Evolutionary conservation across 2,888 invertebrate genomes (phyloP).

Genomic region (Cheilosia vulpina): DNA sequence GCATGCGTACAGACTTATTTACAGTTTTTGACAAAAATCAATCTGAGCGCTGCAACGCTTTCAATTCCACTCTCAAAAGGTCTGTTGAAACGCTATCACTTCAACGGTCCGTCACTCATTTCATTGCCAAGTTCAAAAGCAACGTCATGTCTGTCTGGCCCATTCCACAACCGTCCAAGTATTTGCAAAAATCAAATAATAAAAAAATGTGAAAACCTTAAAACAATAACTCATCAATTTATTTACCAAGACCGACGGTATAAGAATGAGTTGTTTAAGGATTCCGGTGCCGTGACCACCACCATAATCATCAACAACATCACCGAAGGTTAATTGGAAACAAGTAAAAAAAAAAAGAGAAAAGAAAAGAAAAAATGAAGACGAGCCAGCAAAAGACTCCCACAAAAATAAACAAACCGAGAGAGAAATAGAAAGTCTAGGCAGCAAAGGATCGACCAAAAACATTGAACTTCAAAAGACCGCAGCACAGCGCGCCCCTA

Average conservation of each 20-base stretch:
- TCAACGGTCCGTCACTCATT: not conserved
- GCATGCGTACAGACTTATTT: too few relatives aligned
- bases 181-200: not conserved
- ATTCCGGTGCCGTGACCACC: constrained; percentile 55
- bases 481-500: constrained; percentile 56
- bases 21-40: not conserved
- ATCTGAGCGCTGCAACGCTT: too few relatives aligned
- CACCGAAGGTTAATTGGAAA: constrained; percentile 70
- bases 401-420: constrained; percentile 34
- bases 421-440: constrained; percentile 28
- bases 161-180: not conserved
- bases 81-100: not conserved
- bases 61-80: too few relatives aligned
- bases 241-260: constrained; percentile 39
- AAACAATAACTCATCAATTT: constrained; percentile 66
- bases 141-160: not conserved
- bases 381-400: constrained; percentile 4
- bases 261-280: constrained; percentile 55
- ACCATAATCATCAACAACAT: constrained; percentile 36
- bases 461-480: constrained; percentile 65
- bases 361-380: not conserved
- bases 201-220: not conserved
- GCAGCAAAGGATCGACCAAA: constrained; percentile 3
- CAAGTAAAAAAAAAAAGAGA: constrained; percentile 20
- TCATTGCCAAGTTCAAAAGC: not conserved